A percentile compares a stretch with the other conserved stretches of the same genome.
phyloP scores from a whole-genome alignment of 2,113 vertebrate species.

The Poicephalus gulielmi region DNA sequence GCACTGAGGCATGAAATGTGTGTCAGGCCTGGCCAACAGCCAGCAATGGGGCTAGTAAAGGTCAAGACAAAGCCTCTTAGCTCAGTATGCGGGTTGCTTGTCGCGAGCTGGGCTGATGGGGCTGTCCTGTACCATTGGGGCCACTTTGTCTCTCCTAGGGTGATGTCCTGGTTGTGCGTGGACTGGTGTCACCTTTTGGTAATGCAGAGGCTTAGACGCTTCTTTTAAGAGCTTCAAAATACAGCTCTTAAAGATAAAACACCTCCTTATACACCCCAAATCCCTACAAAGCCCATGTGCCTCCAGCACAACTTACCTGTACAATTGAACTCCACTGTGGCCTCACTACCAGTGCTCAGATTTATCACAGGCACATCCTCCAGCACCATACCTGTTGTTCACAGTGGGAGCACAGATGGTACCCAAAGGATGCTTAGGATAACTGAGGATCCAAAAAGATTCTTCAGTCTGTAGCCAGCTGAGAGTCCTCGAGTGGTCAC shows the following conservation, averaged over 20 bases:
- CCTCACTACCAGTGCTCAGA: neutral
- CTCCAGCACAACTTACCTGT: neutral
- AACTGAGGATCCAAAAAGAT: neutral
- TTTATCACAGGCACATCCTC: neutral
- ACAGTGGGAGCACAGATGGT: neutral
- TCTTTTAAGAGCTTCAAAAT: neutral
- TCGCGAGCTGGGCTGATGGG: neutral
- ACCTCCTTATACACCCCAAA: neutral
- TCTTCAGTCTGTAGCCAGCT: neutral
- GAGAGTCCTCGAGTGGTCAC: neutral
- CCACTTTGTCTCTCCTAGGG: neutral
- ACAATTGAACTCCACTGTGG: neutral
- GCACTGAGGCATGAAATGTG: neutral
- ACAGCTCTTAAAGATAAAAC: neutral
- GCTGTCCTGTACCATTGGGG: accelerated
- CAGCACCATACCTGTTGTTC: neutral
- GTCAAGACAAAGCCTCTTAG: neutral
- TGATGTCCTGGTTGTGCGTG: accelerated
- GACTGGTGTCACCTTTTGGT: accelerated
- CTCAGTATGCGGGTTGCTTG: neutral
- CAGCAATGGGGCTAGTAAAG: neutral
- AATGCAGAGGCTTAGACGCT: neutral
- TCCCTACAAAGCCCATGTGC: neutral
- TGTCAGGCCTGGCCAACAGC: neutral
- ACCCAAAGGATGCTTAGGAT: neutral